A percentile compares a stretch with the other conserved stretches of the same genome.
These are phyloP conservation scores for Xiphophorus hellerii DNA, from an alignment of 2,113 vertebrate genomes.

Conservation along the genomic window DNA sequence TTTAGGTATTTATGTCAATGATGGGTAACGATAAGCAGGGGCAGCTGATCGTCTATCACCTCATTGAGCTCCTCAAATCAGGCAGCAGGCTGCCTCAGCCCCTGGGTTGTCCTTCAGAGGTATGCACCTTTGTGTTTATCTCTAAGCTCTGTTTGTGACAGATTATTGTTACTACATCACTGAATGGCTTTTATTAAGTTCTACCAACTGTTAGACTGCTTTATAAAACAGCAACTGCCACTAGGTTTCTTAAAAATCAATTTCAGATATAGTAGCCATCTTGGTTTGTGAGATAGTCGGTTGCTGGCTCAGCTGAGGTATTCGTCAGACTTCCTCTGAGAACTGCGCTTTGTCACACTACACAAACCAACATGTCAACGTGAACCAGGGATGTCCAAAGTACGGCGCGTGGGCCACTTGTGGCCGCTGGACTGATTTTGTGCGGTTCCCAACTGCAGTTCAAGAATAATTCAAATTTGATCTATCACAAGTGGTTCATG, in stretches of 20 bases:
- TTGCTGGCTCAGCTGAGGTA: not conserved
- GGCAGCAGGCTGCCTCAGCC: conserved; percentile 89
- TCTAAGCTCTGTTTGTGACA: not conserved
- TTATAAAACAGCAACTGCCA: not conserved
- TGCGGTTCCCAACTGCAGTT: too few species aligned
- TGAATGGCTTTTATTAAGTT: not conserved
- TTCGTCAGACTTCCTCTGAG: not conserved
- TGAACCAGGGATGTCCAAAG: too few species aligned
- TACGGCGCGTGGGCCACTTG: too few species aligned
- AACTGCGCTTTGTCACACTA: not conserved
- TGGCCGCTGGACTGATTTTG: too few species aligned
- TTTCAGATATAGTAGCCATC: not conserved
- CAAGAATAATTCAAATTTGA: too few species aligned
- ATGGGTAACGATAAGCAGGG: conserved; percentile 98
- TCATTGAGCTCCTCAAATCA: conserved; percentile 92
- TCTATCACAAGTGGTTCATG: too few species aligned
- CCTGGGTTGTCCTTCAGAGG: conserved; percentile 89
- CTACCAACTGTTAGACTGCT: not conserved
- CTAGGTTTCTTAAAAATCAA: too few species aligned
- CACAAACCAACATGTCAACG: not conserved
- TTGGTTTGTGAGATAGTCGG: not conserved
- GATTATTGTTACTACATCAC: not conserved
- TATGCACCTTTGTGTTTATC: conserved; percentile 45
- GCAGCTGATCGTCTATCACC: conserved; percentile 97
- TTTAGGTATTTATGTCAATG: conserved; percentile 96